Conservation (phyloP, 2,888 invertebrate genomes). For the Oscheius sp. region DNA sequence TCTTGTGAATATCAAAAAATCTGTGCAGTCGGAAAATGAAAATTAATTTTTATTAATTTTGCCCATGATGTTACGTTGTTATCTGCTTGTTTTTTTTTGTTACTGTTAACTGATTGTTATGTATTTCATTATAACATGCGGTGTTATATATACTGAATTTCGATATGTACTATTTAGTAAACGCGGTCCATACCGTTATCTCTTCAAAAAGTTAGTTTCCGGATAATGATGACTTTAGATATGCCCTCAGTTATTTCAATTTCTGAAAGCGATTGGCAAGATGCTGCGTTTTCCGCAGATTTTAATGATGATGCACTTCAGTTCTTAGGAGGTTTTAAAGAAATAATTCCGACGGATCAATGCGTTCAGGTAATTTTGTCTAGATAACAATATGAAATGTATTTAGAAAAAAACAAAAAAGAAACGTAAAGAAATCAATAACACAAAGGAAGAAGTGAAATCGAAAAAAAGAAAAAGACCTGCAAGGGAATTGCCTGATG, state of each 20-base stretch:
- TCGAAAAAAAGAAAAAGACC: constrained; percentile 18
- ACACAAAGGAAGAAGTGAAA: not conserved
- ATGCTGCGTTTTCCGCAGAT: constrained; percentile 42
- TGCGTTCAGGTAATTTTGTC: not conserved
- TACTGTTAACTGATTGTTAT: constrained; percentile 16
- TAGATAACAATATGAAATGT: too few species aligned
- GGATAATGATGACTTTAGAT: too few species aligned
- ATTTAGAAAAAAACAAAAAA: constrained; percentile 9
- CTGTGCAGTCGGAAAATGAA: constrained; percentile 1
- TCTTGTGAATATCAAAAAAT: constrained; percentile 40
- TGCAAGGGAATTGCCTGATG: too few species aligned
- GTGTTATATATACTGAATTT: too few species aligned
- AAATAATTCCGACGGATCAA: constrained; percentile 39
- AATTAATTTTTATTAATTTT: constrained; percentile 12
- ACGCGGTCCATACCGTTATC: too few species aligned
- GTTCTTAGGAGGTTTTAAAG: constrained; percentile 57
- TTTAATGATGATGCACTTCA: constrained; percentile 51
- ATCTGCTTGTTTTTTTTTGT: constrained; percentile 28
- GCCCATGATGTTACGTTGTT: constrained; percentile 31
- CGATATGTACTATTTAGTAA: too few species aligned
- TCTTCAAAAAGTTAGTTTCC: too few species aligned
- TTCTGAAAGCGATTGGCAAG: constrained; percentile 39
- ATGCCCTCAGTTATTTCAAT: constrained; percentile 36
- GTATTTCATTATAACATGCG: not conserved
- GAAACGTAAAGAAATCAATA: constrained; percentile 16